Evolutionary conservation across 1,140 invertebrate species (phyloP), one percentile per base, ranked within the genome.

Genomic region (Drosophila nikananu): DNA sequence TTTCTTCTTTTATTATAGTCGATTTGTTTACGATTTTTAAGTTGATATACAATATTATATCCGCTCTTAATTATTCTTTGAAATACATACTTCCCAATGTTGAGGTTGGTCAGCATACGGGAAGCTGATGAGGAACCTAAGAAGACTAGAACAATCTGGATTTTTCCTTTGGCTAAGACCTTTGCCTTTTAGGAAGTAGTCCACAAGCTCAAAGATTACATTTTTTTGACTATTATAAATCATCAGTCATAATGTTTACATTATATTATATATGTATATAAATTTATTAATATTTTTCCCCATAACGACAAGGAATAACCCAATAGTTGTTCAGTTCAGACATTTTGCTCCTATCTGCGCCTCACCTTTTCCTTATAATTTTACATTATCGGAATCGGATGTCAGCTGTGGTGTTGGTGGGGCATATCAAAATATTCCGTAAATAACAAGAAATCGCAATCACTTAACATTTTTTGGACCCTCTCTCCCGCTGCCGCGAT

Each of bases 371-470:
- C 17, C 37, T 25, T 65, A 17, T 35, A 23, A 49, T 46, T 70
- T 68, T 61, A 77, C 75, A 77, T 37, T 68, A 77, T 77, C 75
- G 23, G 19, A 52, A 51, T 70, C 27, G 58, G 41, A 37, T 61
- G 75, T 61, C 74, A 44, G 32, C n/a, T 55, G 30, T 35, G 52
- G 52, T 27, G 23, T 25, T 52, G 51, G 27, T 52, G 42, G 35
- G 35, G 27, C 25, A 27, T 64, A 75, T 75, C 70, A 71, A 74
- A 75, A 75, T 67, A 77, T 77, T 67, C 73, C 75, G 76, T 55
- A 61, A 77, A 62, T 70, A 78, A 78, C 75, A 68, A 70, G 74
- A 78, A 78, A 78, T 78, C 64, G 64, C 64, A 78, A 78, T 78
- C 75, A 78, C 77, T 77, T 77, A 77, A 51, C 42, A 59, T 32